Evolutionary conservation across 2,797 vertebrate species (phyloP).

Genomic region (Gymnopithys bicolor): DNA sequence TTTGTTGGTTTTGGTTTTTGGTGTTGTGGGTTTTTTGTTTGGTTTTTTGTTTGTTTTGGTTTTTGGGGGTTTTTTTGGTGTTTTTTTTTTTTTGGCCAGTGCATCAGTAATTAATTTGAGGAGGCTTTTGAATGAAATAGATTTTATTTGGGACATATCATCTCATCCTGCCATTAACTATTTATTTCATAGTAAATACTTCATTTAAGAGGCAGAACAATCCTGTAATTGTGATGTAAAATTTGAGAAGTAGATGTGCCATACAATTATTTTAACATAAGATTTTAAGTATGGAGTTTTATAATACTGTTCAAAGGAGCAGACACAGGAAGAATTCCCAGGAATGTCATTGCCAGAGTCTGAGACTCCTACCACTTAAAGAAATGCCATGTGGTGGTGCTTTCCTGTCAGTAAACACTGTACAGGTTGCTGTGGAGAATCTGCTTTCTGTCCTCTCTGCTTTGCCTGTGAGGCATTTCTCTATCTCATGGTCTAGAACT

Average conservation of each 20-base stretch:
- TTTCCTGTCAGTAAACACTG: neutral
- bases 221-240: neutral
- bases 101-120: neutral
- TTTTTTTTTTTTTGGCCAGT: no score
- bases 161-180: neutral
- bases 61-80: neutral
- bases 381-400: neutral
- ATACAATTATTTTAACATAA: neutral
- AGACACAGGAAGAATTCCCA: neutral
- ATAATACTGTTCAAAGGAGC: neutral
- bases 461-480: neutral
- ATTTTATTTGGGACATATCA: neutral
- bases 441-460: neutral
- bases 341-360: neutral
- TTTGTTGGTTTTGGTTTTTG: neutral
- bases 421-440: neutral
- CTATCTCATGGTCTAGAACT: neutral
- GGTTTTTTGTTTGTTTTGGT: no score
- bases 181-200: neutral
- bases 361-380: neutral
- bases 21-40: neutral
- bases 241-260: neutral
- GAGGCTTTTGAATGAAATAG: neutral
- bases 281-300: neutral
- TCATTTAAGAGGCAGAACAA: neutral